Percentiles rank a stretch among this genome's conserved stretches.
phyloP scores from a whole-genome alignment of 2,113 vertebrate genomes.

The Platichthys stellatus region DNA sequence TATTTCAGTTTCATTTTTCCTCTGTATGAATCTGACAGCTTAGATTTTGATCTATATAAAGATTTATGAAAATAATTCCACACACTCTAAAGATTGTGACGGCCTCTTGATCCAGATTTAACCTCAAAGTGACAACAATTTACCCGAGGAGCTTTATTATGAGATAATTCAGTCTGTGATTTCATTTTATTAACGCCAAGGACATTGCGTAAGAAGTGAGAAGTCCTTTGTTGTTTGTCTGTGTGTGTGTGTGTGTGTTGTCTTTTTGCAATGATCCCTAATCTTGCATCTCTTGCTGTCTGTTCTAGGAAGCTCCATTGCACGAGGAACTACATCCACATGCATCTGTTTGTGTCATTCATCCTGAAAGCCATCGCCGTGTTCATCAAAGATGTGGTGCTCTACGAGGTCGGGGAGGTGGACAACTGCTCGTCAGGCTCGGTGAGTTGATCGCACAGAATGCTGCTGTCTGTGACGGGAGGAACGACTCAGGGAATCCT shows the following conservation, averaged over 20 bases:
- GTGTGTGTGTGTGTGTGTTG: neutral
- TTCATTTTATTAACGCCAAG: constrained; percentile 48
- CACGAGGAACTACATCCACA: constrained; percentile 95
- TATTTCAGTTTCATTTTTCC: neutral
- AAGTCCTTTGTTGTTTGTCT: neutral
- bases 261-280: constrained; percentile 23
- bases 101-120: neutral
- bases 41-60: too few relatives aligned
- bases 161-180: constrained; percentile 34
- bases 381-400: constrained; percentile 91
- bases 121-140: neutral
- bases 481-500: too few relatives aligned
- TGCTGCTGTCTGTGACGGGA: neutral
- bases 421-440: constrained; percentile 87
- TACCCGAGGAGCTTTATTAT: constrained; percentile 25
- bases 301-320: constrained; percentile 92
- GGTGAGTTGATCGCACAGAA: constrained; percentile 81
- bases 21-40: too few relatives aligned
- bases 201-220: constrained; percentile 35
- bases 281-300: constrained; percentile 19
- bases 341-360: constrained; percentile 94
- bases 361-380: constrained; percentile 93
- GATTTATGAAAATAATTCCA: too few relatives aligned
- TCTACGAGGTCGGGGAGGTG: constrained; percentile 86
- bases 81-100: too few relatives aligned